These are phyloP conservation scores for Microctenopoma lineatum DNA, from an alignment of 2,797 vertebrate species.

Conservation along the genomic window DNA sequence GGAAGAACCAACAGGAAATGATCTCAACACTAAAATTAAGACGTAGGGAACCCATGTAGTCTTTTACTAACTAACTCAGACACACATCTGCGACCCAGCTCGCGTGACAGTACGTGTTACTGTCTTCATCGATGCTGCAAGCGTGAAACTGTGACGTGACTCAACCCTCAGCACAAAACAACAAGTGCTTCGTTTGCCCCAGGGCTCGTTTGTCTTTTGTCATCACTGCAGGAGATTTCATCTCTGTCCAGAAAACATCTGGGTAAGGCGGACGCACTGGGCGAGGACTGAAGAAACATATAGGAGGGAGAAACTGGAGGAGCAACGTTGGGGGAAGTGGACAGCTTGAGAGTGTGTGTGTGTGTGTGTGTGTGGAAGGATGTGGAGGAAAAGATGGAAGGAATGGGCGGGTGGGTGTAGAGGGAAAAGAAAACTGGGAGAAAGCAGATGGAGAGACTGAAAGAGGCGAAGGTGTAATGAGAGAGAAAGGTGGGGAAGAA, in stretches of 20 bases:
- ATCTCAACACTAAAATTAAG: no score
- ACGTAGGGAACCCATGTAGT: background rate
- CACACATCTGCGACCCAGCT: slow-evolving; percentile 14
- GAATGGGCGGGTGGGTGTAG: background rate
- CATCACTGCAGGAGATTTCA: slow-evolving; percentile 10
- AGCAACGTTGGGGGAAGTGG: slow-evolving; percentile 51
- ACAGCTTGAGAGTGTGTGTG: slow-evolving; percentile 20
- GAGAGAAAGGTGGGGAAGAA: slow-evolving; percentile 11
- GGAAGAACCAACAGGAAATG: no score
- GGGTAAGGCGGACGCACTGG: background rate
- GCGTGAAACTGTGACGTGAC: slow-evolving; percentile 30
- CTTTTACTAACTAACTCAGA: background rate
- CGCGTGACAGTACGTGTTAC: slow-evolving; percentile 47
- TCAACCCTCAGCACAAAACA: slow-evolving; percentile 27
- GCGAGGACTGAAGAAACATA: background rate
- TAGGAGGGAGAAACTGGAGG: slow-evolving; percentile 12
- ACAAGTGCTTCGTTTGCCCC: slow-evolving; percentile 34
- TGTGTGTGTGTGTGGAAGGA: slow-evolving; percentile 7
- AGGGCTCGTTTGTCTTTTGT: slow-evolving; percentile 38
- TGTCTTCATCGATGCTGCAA: slow-evolving; percentile 28
- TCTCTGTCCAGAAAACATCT: slow-evolving; percentile 36
- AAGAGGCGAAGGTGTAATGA: slow-evolving; percentile 17
- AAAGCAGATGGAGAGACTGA: slow-evolving; percentile 41
- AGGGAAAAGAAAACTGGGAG: slow-evolving; percentile 6
- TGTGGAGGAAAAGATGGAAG: background rate